Base-by-base conservation (phyloP, 2,797 vertebrate species). In the Halcyon smyrnensis region DNA sequence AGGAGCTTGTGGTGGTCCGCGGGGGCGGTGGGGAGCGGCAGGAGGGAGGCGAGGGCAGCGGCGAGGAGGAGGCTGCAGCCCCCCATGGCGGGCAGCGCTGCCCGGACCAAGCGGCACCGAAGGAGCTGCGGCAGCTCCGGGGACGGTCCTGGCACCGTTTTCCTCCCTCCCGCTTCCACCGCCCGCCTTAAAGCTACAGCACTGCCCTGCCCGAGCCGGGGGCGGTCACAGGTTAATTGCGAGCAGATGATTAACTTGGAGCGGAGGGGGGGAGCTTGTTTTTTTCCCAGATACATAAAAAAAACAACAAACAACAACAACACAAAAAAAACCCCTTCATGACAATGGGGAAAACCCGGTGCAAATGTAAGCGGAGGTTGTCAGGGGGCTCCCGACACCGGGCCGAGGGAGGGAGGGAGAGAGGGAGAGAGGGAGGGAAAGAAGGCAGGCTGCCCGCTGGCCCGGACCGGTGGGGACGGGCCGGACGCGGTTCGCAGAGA, bases 1-100 rank as follows among this genome's bases (percentile, higher is more conserved):
- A 99, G 96, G 43, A 99, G 97, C 87, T 99, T 99, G n/a, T 89
- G 97, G 30, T 15, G 93, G 2, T 91, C 96, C 9, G 84, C 46
- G 27, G 77, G 16, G 3, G 84, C 28, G 54, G 96, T 95, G 54
- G 28, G 95, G 30, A 28, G 71, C 62, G 25, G 87, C 95, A 93
- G 97, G 57, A 64, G 88, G 25, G 98, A 69, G 12, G 64, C 9
- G 4, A 96, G 24, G 34, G 28, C 14, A 24, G 80, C 2, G 27
- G 43, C 51, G 10, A 95, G 56, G 56, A 96, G 63, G 68, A 85
- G n/a, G 92, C 89, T 19, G 12, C 64, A 67, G 59, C 37, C 97
- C 32, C 89, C 95, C 97, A 98, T 98, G 82, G 71, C 73, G 46
- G 15, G 86, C 95, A 96, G 95, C 18, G 14, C 28, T 48, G 46